Evolutionary conservation across 2,113 vertebrate species (phyloP).

Genomic region (Artemisiospiza belli): DNA sequence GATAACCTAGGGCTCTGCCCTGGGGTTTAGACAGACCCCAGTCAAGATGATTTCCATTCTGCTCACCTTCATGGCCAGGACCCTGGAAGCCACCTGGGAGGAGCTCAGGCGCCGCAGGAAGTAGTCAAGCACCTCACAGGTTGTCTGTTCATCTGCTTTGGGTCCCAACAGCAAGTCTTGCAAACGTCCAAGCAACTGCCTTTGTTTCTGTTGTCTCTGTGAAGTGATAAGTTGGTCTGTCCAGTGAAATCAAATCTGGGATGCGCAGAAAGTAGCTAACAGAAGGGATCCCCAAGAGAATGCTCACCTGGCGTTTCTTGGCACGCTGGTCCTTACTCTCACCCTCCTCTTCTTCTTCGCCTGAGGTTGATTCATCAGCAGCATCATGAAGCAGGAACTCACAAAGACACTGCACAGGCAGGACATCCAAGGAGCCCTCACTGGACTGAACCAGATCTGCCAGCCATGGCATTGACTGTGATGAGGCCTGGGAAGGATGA

Average conservation of each 20-base stretch:
- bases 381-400: conserved; percentile 97
- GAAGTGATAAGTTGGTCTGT: background rate
- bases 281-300: background rate
- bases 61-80: conserved; percentile 95
- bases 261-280: background rate
- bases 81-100: conserved; percentile 92
- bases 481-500: conserved; percentile 83
- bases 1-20: background rate
- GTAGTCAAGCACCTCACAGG: conserved; percentile 96
- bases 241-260: background rate
- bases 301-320: conserved; percentile 88
- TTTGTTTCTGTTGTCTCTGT: conserved; percentile 95
- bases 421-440: conserved; percentile 94
- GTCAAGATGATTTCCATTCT: background rate
- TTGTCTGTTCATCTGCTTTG: conserved; percentile 95
- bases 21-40: background rate
- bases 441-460: conserved; percentile 98
- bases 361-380: conserved; percentile 81
- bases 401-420: conserved; percentile 96
- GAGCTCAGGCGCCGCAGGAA: conserved; percentile 94
- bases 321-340: conserved; percentile 95
- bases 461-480: conserved; percentile 98
- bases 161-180: conserved; percentile 94
- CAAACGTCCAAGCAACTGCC: conserved; percentile 91
- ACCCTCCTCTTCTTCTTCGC: conserved; percentile 91